These are phyloP conservation scores for Cheilosia urbana DNA, from an alignment of 2,888 invertebrate species.

Conservation along the genomic window DNA sequence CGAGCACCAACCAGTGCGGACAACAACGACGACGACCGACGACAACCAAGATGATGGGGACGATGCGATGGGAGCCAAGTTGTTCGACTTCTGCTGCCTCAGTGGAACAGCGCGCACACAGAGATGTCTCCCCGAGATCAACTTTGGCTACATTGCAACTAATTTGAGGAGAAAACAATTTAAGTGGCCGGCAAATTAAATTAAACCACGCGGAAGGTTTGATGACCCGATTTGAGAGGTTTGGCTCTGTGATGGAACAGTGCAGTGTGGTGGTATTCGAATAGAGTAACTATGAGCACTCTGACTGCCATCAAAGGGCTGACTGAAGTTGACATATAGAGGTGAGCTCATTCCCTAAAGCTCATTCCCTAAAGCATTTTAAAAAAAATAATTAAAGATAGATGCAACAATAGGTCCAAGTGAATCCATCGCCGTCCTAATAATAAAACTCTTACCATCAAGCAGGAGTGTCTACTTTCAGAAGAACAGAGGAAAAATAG, in stretches of 20 bases:
- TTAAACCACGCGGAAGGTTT: slow-evolving; percentile 66
- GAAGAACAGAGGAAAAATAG: no score
- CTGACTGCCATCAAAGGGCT: not conserved
- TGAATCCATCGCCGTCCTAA: no score
- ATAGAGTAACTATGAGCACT: not conserved
- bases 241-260: not conserved
- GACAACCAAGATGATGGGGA: slow-evolving; percentile 59
- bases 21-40: slow-evolving; percentile 32
- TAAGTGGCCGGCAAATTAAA: slow-evolving; percentile 75
- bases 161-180: slow-evolving; percentile 72
- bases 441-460: no score
- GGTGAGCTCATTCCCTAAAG: no score
- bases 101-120: slow-evolving; percentile 4
- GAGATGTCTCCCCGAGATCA: slow-evolving; percentile 71
- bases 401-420: no score
- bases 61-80: slow-evolving; percentile 33
- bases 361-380: no score
- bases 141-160: slow-evolving; percentile 71
- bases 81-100: slow-evolving; percentile 12
- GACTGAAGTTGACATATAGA: not conserved
- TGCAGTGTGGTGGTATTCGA: not conserved
- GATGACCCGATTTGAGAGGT: slow-evolving; percentile 34
- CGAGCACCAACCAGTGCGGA: slow-evolving; percentile 64
- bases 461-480: no score
- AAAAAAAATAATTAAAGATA: no score